Conservation (phyloP, 1,140 invertebrate genomes). For the Octopus sinensis region DNA sequence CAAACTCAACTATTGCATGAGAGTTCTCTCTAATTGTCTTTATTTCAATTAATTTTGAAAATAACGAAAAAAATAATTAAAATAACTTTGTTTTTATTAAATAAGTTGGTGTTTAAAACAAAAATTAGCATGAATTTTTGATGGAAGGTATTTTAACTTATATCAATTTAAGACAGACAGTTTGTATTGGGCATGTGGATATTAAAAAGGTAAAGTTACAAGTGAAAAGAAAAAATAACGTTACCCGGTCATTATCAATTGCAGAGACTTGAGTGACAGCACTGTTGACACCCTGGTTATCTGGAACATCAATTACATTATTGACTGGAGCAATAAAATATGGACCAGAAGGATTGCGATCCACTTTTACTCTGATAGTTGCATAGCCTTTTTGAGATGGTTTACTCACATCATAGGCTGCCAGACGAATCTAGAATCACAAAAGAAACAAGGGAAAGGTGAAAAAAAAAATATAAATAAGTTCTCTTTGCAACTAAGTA, state of each 20-base stretch:
- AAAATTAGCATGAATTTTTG: no score
- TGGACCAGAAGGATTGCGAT: conserved; percentile 69
- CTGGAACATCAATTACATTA: conserved; percentile 61
- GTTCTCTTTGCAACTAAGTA: neutral
- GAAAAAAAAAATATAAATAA: neutral
- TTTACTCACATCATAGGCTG: conserved; percentile 81
- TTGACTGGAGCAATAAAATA: conserved; percentile 70
- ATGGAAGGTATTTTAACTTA: no score
- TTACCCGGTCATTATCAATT: conserved; percentile 40
- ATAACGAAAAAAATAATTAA: no score
- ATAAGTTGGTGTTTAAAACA: no score
- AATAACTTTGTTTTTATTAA: no score
- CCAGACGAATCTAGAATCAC: conserved; percentile 66
- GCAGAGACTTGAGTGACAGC: conserved; percentile 33
- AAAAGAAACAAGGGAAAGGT: conserved; percentile 16
- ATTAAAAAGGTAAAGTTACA: no score
- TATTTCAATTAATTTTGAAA: no score
- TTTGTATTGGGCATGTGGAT: no score
- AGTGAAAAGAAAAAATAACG: neutral
- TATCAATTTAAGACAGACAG: no score
- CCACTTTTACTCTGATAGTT: conserved; percentile 77
- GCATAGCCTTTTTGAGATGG: conserved; percentile 77
- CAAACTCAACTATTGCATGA: no score
- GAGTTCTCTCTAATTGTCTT: no score
- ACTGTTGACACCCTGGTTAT: conserved; percentile 27